Evolutionary conservation across 2,113 vertebrate species (phyloP), one percentile per base, ranked within the genome.

Genomic region (Aptenodytes forsteri): DNA sequence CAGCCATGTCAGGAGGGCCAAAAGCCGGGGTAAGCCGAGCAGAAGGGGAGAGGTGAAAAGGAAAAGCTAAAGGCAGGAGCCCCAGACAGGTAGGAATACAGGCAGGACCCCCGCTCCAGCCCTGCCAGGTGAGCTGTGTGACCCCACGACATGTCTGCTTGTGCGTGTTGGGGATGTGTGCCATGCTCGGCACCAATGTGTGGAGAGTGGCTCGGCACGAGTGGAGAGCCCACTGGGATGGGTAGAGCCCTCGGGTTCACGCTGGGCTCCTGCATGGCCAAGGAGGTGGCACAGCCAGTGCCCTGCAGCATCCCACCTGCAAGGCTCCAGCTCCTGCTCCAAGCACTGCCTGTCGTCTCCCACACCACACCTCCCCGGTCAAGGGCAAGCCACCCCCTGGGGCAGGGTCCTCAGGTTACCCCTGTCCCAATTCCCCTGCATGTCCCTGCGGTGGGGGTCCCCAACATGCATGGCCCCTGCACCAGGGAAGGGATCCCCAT

Each of bases 101-200:
- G 14, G 13, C 1, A 2, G 59, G 22, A 59, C 2, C 38, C 20
- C 21, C 3, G 3, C 40, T 52, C 22, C 11, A 36, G 56, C 56
- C 34, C 36, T 22, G 23, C 30, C 34, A 67, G 42, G 26, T 23
- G 49, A 87, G 36, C 11, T 65, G 13, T 75, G 66, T 0, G 7
- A n/a, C 12, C n/a, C 22, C 52, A 47, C 29, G 10, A 34, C 34
- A 67, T 2, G 0, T 20, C 46, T 80, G 15, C 21, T 49, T 0
- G 0, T 23, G 21, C 7, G 3, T 40, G 4, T 25, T 4, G 21
- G 13, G 12, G 8, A 32, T 1, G 5, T 14, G 19, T 27, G 61
- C 29, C 2, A 2, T 9, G 17, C 19, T 59, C 0, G 5, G 42
- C 23, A n/a, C 12, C 2, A 4, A 9, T 5, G 1, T 1, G 2